Evolutionary conservation across 2,797 vertebrate species (phyloP).

Genomic region (Notoglanidium macrostoma): DNA sequence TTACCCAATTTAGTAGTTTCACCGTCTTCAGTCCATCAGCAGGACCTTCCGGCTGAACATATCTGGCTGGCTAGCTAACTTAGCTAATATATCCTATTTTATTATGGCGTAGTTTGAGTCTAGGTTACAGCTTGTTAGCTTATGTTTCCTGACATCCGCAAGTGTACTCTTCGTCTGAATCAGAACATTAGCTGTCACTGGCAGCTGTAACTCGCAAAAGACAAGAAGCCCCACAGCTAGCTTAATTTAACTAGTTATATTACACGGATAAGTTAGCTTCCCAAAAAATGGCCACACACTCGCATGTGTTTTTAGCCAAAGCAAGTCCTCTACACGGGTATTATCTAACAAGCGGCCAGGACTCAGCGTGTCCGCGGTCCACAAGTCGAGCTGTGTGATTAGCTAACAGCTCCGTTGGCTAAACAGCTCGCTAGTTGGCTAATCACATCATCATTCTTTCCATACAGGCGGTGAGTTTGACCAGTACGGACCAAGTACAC

Average conservation of each 20-base stretch:
- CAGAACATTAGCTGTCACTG: slow-evolving; percentile 1
- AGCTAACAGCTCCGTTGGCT: slow-evolving; percentile 10
- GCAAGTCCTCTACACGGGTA: background rate
- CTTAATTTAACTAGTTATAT: background rate
- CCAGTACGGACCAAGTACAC: slow-evolving; percentile 21
- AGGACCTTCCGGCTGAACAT: background rate
- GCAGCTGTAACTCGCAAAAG: background rate
- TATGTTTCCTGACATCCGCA: slow-evolving; percentile 2
- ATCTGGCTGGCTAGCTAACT: background rate
- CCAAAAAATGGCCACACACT: background rate
- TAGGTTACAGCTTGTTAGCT: slow-evolving; percentile 2
- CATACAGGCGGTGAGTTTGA: slow-evolving; percentile 1
- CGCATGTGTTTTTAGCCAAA: background rate
- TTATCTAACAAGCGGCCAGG: background rate
- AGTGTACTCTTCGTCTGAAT: background rate
- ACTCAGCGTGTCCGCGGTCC: background rate
- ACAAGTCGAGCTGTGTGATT: background rate
- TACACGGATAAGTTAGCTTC: slow-evolving; percentile 4
- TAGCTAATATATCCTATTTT: background rate
- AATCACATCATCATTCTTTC: slow-evolving; percentile 17
- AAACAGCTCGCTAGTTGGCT: slow-evolving; percentile 41
- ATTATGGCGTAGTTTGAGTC: background rate
- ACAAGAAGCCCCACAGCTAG: background rate
- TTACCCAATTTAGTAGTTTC: background rate
- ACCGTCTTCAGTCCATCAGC: background rate